Evolutionary conservation across 2,797 vertebrate genomes (phyloP), one percentile per base, ranked within the genome.

Genomic region (Sebastes hopkinsi): DNA sequence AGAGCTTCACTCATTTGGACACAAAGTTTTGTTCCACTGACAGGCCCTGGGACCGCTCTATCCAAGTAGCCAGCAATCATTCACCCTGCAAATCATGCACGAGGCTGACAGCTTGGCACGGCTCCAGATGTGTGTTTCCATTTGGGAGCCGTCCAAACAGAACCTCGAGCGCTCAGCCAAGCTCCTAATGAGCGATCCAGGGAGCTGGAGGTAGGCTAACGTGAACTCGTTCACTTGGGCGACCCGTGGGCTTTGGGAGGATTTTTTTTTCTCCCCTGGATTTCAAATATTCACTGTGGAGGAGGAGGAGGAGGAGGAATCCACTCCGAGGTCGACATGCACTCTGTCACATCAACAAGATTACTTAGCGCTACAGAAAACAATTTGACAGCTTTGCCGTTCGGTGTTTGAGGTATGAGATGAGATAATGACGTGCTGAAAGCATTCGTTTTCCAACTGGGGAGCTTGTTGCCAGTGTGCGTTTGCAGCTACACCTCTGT

Each of bases 81-180:
- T 93, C 90, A 91, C 72, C 54, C 90, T 75, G 88, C 87, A 91
- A 90, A 94, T 92, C 92, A 87, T 81, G 80, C 80, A 52, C 34
- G 27, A 66, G 71, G 86, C 84, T 85, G 92, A 92, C 92, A 90
- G 89, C 79, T 82, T 93, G 94, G 94, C 90, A 27, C 32, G 1
- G 62, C 76, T 91, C 93, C 94, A 93, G 84, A 88, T 82, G 88
- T 83, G 90, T 89, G 91, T 93, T 95, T 94, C 89, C 93, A 93
- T 94, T 92, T 95, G 94, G 93, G 89, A 93, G 73, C 78, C 73
- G 30, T 93, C 91, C 93, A 96, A 95, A 94, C 87, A 86, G 93
- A 95, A 94, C 91, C 90, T 83, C 16, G 81, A 82, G 86, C 38
- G 78, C 89, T 79, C 82, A 80, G 90, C 92, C 92, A 90, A 91